Conservation (phyloP, 37 sponge, comb jelly and placozoan genomes). For the Spongilla lacustris region DNA sequence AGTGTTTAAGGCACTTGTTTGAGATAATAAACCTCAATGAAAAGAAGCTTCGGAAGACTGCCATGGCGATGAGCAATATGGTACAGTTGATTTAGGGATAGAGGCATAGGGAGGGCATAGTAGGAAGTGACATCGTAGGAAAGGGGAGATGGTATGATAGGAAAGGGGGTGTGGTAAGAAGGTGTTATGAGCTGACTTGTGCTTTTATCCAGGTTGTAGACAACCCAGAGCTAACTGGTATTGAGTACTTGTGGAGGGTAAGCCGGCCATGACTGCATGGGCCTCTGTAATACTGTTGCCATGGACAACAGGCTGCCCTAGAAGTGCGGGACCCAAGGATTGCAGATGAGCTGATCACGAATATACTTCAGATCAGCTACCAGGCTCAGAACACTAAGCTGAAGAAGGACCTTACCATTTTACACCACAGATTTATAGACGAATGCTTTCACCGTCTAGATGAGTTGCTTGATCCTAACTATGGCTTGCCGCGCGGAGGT, state of each 20-base stretch:
- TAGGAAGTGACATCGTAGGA: no score
- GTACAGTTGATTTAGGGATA: neutral
- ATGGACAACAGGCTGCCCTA: constrained; percentile 67
- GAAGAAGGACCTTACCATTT: constrained; percentile 57
- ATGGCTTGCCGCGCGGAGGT: neutral
- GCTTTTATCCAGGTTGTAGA: constrained; percentile 70
- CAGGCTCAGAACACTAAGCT: constrained; percentile 63
- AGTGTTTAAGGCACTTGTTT: constrained; percentile 79
- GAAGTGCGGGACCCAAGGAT: constrained; percentile 70
- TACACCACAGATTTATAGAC: constrained; percentile 54
- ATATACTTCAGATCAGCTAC: constrained; percentile 81
- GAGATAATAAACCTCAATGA: constrained; percentile 73
- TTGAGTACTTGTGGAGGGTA: constrained; percentile 89
- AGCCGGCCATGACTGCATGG: neutral
- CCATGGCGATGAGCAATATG: constrained; percentile 9
- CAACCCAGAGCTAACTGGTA: constrained; percentile 73
- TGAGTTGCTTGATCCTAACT: constrained; percentile 16
- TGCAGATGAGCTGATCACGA: constrained; percentile 70
- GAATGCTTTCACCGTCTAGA: constrained; percentile 64
- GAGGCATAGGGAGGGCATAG: no score
- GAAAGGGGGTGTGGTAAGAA: neutral
- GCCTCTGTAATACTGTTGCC: neutral
- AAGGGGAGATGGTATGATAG: neutral
- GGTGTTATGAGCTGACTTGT: neutral
- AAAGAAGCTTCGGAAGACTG: constrained; percentile 62